These are phyloP conservation scores for Enoplosus armatus DNA, from an alignment of 2,797 vertebrate species.

Conservation along the genomic window DNA sequence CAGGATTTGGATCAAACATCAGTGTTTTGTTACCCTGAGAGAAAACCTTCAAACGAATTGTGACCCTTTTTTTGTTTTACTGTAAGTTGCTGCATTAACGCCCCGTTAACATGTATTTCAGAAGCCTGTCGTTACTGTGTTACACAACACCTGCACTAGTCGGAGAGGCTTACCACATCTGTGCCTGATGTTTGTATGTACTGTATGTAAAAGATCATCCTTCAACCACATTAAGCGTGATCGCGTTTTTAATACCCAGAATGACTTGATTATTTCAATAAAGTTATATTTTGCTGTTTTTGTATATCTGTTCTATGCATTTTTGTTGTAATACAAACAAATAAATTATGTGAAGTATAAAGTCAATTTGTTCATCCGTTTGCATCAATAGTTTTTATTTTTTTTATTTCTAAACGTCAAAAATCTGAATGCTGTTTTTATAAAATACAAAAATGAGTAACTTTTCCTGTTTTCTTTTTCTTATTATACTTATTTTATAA, in stretches of 20 bases:
- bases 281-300: conserved; percentile 78
- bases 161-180: conserved; percentile 58
- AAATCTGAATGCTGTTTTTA: not conserved
- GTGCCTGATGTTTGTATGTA: conserved; percentile 68
- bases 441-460: too few relatives aligned
- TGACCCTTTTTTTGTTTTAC: too few relatives aligned
- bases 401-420: not conserved
- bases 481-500: not conserved
- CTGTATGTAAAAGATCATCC: conserved; percentile 43
- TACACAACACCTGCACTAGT: conserved; percentile 49
- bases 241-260: conserved; percentile 52
- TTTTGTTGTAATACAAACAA: conserved; percentile 32
- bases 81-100: not conserved
- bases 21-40: not conserved
- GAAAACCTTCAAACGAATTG: not conserved
- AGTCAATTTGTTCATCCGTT: not conserved
- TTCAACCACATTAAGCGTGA: conserved; percentile 26
- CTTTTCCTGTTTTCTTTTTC: too few relatives aligned
- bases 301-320: conserved; percentile 50
- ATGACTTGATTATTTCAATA: conserved; percentile 75
- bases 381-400: not conserved
- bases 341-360: conserved; percentile 44
- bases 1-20: conserved; percentile 7
- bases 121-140: conserved; percentile 12
- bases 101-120: not conserved